phyloP scores from a whole-genome alignment of 2,888 invertebrate genomes.

The Oscheius myriophilus region DNA sequence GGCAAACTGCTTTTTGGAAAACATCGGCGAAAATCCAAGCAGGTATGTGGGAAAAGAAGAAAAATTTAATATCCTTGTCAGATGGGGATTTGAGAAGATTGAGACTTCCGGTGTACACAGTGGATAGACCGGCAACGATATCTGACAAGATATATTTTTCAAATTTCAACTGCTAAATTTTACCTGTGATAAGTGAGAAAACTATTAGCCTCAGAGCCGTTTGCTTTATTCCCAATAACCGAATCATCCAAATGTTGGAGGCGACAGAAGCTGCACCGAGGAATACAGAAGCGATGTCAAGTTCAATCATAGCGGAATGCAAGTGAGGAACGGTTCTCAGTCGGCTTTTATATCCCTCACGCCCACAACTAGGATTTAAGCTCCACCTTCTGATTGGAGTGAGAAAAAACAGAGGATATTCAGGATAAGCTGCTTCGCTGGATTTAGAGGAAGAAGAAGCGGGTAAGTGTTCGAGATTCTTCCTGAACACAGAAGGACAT shows the following conservation, averaged over 20 bases:
- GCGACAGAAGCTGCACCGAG: conserved; percentile 4
- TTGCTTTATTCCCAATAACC: conserved; percentile 1
- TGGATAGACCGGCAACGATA: not conserved
- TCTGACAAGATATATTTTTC: too few relatives aligned
- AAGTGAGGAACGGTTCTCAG: not conserved
- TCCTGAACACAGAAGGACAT: too few relatives aligned
- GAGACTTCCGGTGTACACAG: not conserved
- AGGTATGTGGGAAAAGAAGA: not conserved
- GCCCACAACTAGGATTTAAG: not conserved
- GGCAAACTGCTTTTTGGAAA: conserved; percentile 1
- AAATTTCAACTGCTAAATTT: too few relatives aligned
- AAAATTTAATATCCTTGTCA: conserved; percentile 1
- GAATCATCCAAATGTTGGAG: conserved; percentile 7
- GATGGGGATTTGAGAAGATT: conserved; percentile 1
- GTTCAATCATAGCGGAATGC: conserved; percentile 2
- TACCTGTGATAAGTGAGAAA: conserved; percentile 9
- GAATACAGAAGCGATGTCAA: not conserved
- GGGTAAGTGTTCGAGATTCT: too few relatives aligned
- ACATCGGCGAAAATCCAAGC: conserved; percentile 17
- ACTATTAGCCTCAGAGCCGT: not conserved
- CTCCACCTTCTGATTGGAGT: conserved; percentile 9
- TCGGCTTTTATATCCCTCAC: conserved; percentile 8
- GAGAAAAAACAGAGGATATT: too few relatives aligned
- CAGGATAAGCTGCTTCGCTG: too few relatives aligned
- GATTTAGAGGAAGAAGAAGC: too few relatives aligned